Percentiles rank a stretch among this genome's conserved stretches.
Evolutionary conservation across 2,888 invertebrate genomes (phyloP).

Genomic region (Drosophila paramelanica): DNA sequence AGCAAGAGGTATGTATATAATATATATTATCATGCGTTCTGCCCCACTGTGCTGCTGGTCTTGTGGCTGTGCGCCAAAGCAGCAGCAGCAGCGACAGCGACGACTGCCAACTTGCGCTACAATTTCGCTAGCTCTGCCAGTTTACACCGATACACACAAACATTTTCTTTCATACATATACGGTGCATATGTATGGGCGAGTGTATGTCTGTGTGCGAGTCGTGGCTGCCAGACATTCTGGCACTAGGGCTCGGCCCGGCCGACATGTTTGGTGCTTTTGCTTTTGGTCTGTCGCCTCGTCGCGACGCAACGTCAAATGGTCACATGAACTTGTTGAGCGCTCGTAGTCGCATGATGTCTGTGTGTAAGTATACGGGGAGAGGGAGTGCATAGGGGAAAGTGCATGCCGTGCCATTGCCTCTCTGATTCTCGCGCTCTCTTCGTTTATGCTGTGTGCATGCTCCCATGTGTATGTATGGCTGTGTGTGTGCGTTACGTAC

Average conservation of each 20-base stretch:
- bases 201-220: conserved; percentile 48
- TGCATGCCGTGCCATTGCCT: conserved; percentile 31
- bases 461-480: conserved; percentile 1
- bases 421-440: conserved; percentile 34
- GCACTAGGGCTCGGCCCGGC: conserved; percentile 75
- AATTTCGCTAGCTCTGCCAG: conserved; percentile 74
- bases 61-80: conserved; percentile 49
- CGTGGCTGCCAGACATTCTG: conserved; percentile 83
- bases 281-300: conserved; percentile 44
- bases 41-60: conserved; percentile 60
- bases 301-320: conserved; percentile 58
- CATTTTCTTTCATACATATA: conserved; percentile 26
- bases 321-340: conserved; percentile 68
- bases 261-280: conserved; percentile 56
- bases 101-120: conserved; percentile 72
- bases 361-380: not conserved
- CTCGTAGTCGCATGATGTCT: conserved; percentile 29
- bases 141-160: conserved; percentile 38
- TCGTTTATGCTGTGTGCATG: conserved; percentile 35
- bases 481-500: conserved; percentile 27
- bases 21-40: not conserved
- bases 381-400: conserved; percentile 11
- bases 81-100: conserved; percentile 30
- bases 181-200: conserved; percentile 15
- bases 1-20: no score